A percentile compares a stretch with the other conserved stretches of the same genome.
Evolutionary conservation across 2,113 vertebrate genomes (phyloP).

Genomic region (Macroglossus sobrinus): DNA sequence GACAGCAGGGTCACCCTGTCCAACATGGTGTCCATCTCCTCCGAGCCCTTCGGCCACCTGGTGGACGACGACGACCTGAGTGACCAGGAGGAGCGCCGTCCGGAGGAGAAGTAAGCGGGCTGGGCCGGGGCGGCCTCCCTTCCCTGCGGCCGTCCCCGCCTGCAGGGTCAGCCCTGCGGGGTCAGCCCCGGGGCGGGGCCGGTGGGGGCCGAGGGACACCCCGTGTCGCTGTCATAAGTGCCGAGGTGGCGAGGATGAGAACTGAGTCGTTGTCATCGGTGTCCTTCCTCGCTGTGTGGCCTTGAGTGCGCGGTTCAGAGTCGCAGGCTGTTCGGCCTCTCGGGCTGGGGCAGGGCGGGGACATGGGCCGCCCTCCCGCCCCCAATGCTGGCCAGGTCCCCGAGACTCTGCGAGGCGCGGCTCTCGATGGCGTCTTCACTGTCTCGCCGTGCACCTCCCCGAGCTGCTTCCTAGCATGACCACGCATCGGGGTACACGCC

Average conservation of each 20-base stretch:
- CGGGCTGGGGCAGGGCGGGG: accelerated
- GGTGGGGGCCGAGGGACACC: too few species aligned
- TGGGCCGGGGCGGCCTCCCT: background rate
- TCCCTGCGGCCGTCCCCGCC: accelerated
- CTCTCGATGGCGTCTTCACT: too few species aligned
- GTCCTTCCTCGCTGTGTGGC: accelerated
- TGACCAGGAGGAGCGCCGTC: conserved; percentile 92
- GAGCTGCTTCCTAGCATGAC: background rate
- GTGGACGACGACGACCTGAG: conserved; percentile 97
- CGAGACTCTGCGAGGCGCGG: too few species aligned
- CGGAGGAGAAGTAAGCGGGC: conserved; percentile 91
- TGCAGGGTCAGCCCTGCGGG: accelerated
- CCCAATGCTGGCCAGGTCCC: background rate
- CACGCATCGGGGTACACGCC: too few species aligned
- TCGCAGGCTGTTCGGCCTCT: background rate
- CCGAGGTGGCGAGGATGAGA: too few species aligned
- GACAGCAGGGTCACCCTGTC: conserved; percentile 98
- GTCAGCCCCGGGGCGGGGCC: accelerated
- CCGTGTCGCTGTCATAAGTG: too few species aligned
- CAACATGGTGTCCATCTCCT: conserved; percentile 99
- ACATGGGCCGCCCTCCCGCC: accelerated
- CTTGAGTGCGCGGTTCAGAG: accelerated
- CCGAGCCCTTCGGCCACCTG: conserved; percentile 97
- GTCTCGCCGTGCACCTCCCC: accelerated
- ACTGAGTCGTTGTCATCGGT: accelerated